Evolutionary conservation across 2,888 invertebrate species (phyloP), one percentile per base, ranked within the genome.

Genomic region (Odontomyia ornata): DNA sequence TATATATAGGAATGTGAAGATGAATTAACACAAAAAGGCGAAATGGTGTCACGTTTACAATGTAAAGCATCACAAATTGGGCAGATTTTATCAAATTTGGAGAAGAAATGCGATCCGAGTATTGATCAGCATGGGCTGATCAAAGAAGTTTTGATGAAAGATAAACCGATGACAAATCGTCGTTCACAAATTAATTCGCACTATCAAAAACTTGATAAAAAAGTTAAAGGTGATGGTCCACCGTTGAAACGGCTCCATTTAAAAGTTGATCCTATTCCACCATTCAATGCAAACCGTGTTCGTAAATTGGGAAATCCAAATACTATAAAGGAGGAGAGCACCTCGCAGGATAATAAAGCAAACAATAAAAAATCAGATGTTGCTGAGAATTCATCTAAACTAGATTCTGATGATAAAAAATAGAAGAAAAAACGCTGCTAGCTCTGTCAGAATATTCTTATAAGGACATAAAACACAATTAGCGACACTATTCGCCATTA

Each of bases 1-100:
- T n/a, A n/a, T n/a, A n/a, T n/a, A n/a, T 89, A 96, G 96, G 96
- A 96, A 89, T 96, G 96, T 90, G 97, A 98, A 89, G 91, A 92
- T 89, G 96, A 97, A 88, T 90, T 98, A 87, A 96, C 96, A 84
- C 96, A 97, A 90, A 98, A 98, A 88, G 96, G 96, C 83, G 96
- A 97, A 89, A 93, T 97, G 92, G 97, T 98, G 84, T 93, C 94
- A 86, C 93, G 96, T 83, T 93, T 98, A 83, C 98, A 98, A 88
- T 93, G 93, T 84, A 98, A 97, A 90, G 96, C 97, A 83, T 94
- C 94, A 85, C 96, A 97, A 88, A 96, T 98, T 88, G 96, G 96
- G 88, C 94, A 95, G 90, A 94, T 96, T 87, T 91, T 96, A 83
- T 92, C 92, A 89, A 95, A 95, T 88, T 91, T 96, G 85, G 95